Conservation (phyloP, 2,113 vertebrate genomes). For the Dicerorhinus sumatrensis region DNA sequence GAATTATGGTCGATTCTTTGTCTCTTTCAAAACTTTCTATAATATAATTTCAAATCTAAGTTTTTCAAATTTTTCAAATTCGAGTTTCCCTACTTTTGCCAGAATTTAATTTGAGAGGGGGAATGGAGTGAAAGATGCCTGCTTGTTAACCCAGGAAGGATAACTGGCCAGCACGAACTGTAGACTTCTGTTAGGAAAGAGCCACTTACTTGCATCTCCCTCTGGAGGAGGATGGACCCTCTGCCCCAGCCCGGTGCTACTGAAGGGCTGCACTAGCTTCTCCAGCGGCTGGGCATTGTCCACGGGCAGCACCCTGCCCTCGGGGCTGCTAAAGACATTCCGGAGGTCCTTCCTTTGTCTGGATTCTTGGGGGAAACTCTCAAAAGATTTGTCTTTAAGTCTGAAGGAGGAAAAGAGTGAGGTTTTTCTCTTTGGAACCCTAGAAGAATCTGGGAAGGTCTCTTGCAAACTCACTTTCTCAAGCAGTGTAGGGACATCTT, state of each 20-base stretch:
- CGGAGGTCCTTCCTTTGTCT: conserved; percentile 71
- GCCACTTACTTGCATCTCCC: conserved; percentile 71
- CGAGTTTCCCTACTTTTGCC: background rate
- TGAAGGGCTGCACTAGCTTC: background rate
- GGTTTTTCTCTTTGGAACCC: conserved; percentile 55
- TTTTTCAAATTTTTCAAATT: conserved; percentile 33
- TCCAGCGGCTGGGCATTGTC: background rate
- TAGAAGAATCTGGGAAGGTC: conserved; percentile 33
- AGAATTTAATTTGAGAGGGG: conserved; percentile 33
- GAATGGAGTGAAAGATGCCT: background rate
- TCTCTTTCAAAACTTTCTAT: conserved; percentile 14
- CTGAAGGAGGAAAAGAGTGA: conserved; percentile 78
- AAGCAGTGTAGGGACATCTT: conserved; percentile 87
- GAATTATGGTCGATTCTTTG: background rate
- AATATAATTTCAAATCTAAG: background rate
- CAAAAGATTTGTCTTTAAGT: conserved; percentile 68
- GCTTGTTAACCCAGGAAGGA: background rate
- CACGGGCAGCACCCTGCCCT: conserved; percentile 54
- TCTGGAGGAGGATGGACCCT: conserved; percentile 29
- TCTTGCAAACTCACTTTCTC: conserved; percentile 88
- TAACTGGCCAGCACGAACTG: background rate
- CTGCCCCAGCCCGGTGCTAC: conserved; percentile 15
- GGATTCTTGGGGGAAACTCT: conserved; percentile 58
- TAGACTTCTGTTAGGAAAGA: background rate
- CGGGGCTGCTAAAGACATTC: conserved; percentile 67